Base-by-base conservation (phyloP, 1,140 invertebrate species). In the Leptestheria dahalacensis region DNA sequence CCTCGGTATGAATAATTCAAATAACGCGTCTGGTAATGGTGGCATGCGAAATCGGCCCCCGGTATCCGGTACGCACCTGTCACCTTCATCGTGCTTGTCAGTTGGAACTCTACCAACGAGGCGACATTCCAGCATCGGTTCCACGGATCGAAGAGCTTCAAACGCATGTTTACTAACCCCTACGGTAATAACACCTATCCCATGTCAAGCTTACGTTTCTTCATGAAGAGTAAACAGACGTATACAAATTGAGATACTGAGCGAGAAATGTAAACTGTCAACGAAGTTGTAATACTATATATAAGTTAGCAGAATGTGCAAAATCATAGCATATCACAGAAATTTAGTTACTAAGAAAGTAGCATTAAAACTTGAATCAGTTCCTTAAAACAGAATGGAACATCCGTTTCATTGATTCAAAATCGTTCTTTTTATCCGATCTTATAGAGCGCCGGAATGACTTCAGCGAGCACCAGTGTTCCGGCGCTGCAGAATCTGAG, bases 121-220 rank as follows among this genome's bases (percentile, higher is more conserved):
- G 26, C 78, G 89, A 24, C 89, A 93, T 70, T 91, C 88, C 18
- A 89, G 85, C 69, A 90, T 89, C 63, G 88, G 88, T 47, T 85
- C 87, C 0, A 87, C 90, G 66, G 88, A 91, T 67, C 78, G 86
- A 61, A 82, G 86, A 48, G 84, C 83, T 61, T 90, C 86, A 0
- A 85, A 81, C 58, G 82, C 88, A 55, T 90, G 91, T 74, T 75
- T 90, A 48, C 90, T 87, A 41, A 6, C 33, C 59, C 88, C 87
- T 60, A 86, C 87, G 24, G 59, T 61, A 41, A 64, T 46, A 59
- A 25, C 49, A 63, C 55, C n/a, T n/a, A n/a, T n/a, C n/a, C n/a
- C n/a, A n/a, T n/a, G n/a, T n/a, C n/a, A n/a, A n/a, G n/a, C n/a
- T n/a, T n/a, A n/a, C n/a, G n/a, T n/a, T n/a, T n/a, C n/a, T n/a